Conservation (phyloP, 2,797 vertebrate species). For the Anomalospiza imberbis region DNA sequence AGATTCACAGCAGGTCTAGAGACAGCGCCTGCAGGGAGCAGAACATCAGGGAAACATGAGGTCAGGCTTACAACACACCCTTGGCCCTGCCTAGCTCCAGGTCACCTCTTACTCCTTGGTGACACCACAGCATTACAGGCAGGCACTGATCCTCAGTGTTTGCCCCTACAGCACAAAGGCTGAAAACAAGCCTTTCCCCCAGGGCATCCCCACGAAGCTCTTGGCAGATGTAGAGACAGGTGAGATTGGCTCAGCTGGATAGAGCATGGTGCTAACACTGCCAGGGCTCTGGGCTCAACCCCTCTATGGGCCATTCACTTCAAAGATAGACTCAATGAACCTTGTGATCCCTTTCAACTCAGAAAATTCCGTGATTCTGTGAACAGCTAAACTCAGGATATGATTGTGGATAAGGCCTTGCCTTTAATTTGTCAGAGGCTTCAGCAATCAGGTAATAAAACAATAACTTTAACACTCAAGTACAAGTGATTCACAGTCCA, state of each 20-base stretch:
- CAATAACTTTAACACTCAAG: not conserved
- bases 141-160: not conserved
- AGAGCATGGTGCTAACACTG: not conserved
- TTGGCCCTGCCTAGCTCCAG: not conserved
- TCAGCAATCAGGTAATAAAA: not conserved
- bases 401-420: not conserved
- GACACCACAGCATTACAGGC: not conserved
- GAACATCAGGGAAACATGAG: not conserved
- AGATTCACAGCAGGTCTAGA: not conserved
- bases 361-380: not conserved
- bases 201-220: not conserved
- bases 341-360: not conserved
- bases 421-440: not conserved
- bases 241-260: not conserved
- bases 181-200: not conserved
- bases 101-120: not conserved
- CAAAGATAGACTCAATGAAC: not conserved
- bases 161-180: not conserved
- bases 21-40: not conserved
- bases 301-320: too few species aligned
- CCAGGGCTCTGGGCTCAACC: not conserved
- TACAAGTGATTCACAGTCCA: not conserved
- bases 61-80: not conserved
- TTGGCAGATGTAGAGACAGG: not conserved
- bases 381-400: not conserved